A percentile compares a stretch with the other conserved stretches of the same genome.
Evolutionary conservation across 2,113 vertebrate genomes (phyloP).

Genomic region (Pseudorectes ferrugineus): DNA sequence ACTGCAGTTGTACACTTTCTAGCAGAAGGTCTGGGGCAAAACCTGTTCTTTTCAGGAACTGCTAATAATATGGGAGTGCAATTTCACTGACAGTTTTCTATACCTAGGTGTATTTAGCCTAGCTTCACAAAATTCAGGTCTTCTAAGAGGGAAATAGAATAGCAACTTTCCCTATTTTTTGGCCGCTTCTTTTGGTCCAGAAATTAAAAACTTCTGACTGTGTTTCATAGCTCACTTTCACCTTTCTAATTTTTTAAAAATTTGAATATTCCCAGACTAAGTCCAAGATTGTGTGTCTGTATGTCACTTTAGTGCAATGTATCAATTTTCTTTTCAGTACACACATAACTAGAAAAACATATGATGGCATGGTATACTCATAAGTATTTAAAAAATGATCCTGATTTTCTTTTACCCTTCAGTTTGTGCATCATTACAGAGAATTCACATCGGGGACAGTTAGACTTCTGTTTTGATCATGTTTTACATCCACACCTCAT

Average conservation of each 20-base stretch:
- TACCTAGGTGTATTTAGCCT: not conserved
- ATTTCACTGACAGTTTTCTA: not conserved
- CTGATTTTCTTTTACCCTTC: not conserved
- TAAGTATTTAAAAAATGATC: not conserved
- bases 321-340: not conserved
- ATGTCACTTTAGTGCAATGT: not conserved
- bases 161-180: not conserved
- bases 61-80: not conserved
- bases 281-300: not conserved
- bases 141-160: not conserved
- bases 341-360: not conserved
- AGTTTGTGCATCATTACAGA: not conserved
- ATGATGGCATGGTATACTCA: not conserved
- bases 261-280: not conserved
- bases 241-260: not conserved
- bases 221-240: not conserved
- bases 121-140: not conserved
- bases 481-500: not conserved
- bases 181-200: not conserved
- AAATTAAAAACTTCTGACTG: not conserved
- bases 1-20: not conserved
- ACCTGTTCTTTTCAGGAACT: not conserved
- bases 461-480: not conserved
- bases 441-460: accelerated
- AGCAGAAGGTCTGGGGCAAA: not conserved